A percentile compares a stretch with the other conserved stretches of the same genome.
phyloP scores from a whole-genome alignment of 2,888 invertebrate species.

The Hypsopygia costalis region DNA sequence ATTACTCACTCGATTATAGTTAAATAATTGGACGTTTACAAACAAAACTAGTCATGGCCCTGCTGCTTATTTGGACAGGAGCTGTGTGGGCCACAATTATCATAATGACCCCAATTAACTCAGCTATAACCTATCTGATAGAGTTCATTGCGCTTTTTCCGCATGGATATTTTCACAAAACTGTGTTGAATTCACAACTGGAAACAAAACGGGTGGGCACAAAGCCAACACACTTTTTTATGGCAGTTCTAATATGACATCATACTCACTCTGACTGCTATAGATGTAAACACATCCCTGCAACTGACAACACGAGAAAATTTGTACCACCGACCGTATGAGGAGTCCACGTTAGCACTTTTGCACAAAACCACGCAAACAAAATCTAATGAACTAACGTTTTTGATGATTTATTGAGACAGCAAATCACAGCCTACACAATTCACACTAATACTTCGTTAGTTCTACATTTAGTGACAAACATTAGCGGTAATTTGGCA shows the following conservation, averaged over 20 bases:
- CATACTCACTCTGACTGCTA: slow-evolving; percentile 74
- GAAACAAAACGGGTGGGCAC: slow-evolving; percentile 77
- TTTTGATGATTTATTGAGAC: slow-evolving; percentile 54
- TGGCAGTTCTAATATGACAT: slow-evolving; percentile 73
- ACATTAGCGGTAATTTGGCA: slow-evolving; percentile 40
- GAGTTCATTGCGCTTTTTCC: slow-evolving; percentile 57
- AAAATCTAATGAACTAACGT: slow-evolving; percentile 40
- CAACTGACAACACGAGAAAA: slow-evolving; percentile 41
- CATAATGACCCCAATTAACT: slow-evolving; percentile 50
- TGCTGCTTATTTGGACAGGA: slow-evolving; percentile 18
- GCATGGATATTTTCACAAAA: slow-evolving; percentile 59
- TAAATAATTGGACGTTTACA: slow-evolving; percentile 2
- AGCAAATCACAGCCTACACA: slow-evolving; percentile 69
- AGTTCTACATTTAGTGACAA: slow-evolving; percentile 30
- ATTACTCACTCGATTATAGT: slow-evolving; percentile 8
- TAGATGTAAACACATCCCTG: slow-evolving; percentile 77
- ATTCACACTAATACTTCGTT: slow-evolving; percentile 42
- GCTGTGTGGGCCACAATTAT: slow-evolving; percentile 36
- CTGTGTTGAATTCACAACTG: slow-evolving; percentile 56
- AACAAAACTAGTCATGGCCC: slow-evolving; percentile 12
- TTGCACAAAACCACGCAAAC: slow-evolving; percentile 31
- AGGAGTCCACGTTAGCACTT: slow-evolving; percentile 29
- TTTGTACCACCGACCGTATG: slow-evolving; percentile 31
- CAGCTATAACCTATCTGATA: slow-evolving; percentile 60
- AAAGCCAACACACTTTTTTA: slow-evolving; percentile 75